Evolutionary conservation across 2,888 invertebrate species (phyloP), one percentile per base, ranked within the genome.

Genomic region (Oligia strigilis): DNA sequence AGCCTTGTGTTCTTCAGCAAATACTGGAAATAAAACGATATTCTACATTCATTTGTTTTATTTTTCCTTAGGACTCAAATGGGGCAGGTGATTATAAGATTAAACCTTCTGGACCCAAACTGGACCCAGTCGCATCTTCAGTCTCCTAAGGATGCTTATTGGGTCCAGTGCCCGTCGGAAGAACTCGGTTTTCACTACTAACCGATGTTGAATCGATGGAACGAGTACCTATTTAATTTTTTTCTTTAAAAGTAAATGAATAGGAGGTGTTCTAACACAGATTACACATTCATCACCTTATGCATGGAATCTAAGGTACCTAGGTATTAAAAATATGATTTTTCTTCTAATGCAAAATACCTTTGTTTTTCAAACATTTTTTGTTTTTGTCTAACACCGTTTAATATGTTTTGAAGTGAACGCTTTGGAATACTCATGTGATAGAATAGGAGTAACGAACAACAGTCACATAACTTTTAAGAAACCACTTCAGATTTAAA

Each of bases 1-100:
- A 98, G 95, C 93, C 98, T 97, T 84, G 98, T 98, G 92, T 98
- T 98, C 92, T 98, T 98, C 92, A 98, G 98, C 90, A 98, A 98
- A 94, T 98, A 98, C 99, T 99, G 97, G 0, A 97, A 97, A 87
- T 77, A 87, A 89, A 73, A 71, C 0, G 55, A 0, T 1, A n/a
- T 60, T n/a, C n/a, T n/a, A 13, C 11, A n/a, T 60, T 60, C 11
- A n/a, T 60, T n/a, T 60, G 58, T 60, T 60, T 60, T 60, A 4
- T 60, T 60, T 60, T 11, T 11, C 55, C 9, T 23, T 23, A 58
- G 55, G 3, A 9, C 3, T 58, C 55, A n/a, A 60, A 49, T 49
- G 4, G 58, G 58, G 11, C n/a, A 60, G n/a, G 4, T 1, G 4
- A 8, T 23, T 11, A 58, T 9, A 55, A 55, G 23, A 23, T 23